A percentile compares a stretch with the other conserved stretches of the same genome.
phyloP scores from a whole-genome alignment of 53 echinoderm and acorn worm species.

The Actinopyga echinites region DNA sequence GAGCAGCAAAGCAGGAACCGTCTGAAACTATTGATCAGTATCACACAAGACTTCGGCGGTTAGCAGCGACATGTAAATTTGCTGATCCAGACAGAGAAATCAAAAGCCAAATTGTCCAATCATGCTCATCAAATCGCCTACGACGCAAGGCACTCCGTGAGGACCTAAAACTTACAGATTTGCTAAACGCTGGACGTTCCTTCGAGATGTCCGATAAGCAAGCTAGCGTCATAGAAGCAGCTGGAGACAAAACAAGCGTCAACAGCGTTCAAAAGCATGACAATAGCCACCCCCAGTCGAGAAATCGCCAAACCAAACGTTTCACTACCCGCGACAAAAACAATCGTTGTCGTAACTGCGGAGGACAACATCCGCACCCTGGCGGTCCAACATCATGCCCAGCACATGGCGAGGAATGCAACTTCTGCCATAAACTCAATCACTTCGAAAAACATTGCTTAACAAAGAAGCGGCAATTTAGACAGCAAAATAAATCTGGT shows the following conservation, averaged over 20 bases:
- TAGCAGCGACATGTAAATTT: slow-evolving; percentile 1
- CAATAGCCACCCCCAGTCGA: not conserved
- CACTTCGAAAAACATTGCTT: slow-evolving; percentile 45
- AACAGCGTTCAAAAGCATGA: not conserved
- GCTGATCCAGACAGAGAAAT: slow-evolving; percentile 29
- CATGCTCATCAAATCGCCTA: slow-evolving; percentile 12
- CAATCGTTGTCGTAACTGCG: slow-evolving; percentile 19
- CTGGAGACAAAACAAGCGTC: not conserved
- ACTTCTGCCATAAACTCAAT: slow-evolving; percentile 41
- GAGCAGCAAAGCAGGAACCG: slow-evolving; percentile 5
- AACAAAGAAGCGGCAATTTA: not conserved
- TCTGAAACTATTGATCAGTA: slow-evolving; percentile 29
- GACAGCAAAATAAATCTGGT: not conserved
- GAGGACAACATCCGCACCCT: slow-evolving; percentile 32
- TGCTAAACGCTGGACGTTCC: not conserved
- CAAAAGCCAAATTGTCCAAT: slow-evolving; percentile 22
- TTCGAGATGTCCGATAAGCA: slow-evolving; percentile 13
- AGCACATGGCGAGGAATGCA: slow-evolving; percentile 41
- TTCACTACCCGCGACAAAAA: not conserved
- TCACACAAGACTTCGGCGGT: not conserved
- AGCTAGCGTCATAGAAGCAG: slow-evolving; percentile 5
- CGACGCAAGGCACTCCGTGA: slow-evolving; percentile 15
- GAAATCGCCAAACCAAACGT: not conserved
- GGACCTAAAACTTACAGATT: not conserved
- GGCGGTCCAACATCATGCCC: slow-evolving; percentile 47